Evolutionary conservation across 2,113 vertebrate species (phyloP), one percentile per base, ranked within the genome.

Genomic region (Rhodinocichla rosea): DNA sequence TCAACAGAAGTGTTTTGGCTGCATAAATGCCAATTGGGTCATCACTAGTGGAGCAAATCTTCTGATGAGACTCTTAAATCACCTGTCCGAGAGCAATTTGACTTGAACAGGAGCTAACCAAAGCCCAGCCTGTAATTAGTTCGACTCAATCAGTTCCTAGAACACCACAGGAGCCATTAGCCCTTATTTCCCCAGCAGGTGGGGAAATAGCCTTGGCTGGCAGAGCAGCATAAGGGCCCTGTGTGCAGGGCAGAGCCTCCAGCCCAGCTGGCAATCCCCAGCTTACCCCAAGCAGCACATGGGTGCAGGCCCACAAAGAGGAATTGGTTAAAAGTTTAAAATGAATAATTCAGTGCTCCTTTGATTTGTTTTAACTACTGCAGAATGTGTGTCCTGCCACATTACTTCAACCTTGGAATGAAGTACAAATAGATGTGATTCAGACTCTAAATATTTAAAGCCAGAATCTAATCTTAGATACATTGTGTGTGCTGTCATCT

Each of bases 391-490:
- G 84, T 86, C 94, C 88, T 84, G 79, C 80, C 84, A 63, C 65
- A 56, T 93, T 75, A 70, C 71, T 91, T 95, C 87, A 95, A 89
- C 87, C 89, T 90, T 92, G 95, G 91, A 89, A 83, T 39, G 71
- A 93, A 92, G 69, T 86, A 87, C 90, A 96, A 97, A 87, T 90
- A 84, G 49, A 87, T 90, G 53, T 77, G 90, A 89, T 93, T 76
- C 77, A 90, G 78, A 87, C 12, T 64, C 70, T 95, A 91, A 97
- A 96, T 95, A 94, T 96, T 97, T 95, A 93, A 97, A 96, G 73
- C 16, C 40, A 62, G 80, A 94, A 83, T 96, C 92, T 94, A 94
- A 97, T 93, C 88, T 95, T 94, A 83, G 89, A 75, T 92, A 93
- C 80, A 84, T 89, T 85, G 77, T 90, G 55, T 87, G 67, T 83